These are phyloP conservation scores for Octonoba sinensis DNA, from an alignment of 2,888 invertebrate genomes.

Conservation along the genomic window DNA sequence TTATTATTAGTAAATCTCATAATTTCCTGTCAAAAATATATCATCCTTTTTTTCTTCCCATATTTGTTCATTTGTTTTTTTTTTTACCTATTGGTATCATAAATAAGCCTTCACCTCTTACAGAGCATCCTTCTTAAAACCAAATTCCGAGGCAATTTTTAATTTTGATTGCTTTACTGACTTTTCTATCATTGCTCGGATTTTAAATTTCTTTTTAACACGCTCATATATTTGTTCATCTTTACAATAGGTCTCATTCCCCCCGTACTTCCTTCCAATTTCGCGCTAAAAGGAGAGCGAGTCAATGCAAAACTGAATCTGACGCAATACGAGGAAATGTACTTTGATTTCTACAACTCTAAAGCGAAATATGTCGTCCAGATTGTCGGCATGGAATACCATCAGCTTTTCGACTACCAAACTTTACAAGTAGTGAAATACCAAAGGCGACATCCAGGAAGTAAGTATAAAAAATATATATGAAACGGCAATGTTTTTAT, in stretches of 20 bases:
- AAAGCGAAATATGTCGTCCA: slow-evolving; percentile 30
- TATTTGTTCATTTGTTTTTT: too few relatives aligned
- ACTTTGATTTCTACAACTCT: slow-evolving; percentile 35
- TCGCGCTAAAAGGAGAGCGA: slow-evolving; percentile 14
- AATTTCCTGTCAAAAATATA: too few relatives aligned
- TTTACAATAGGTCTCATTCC: slow-evolving; percentile 30
- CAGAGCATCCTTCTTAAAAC: too few relatives aligned
- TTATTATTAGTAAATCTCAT: too few relatives aligned
- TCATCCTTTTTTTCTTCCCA: too few relatives aligned
- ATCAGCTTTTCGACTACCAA: slow-evolving; percentile 35
- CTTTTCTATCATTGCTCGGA: too few relatives aligned
- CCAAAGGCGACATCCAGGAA: slow-evolving; percentile 38
- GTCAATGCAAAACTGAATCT: background rate
- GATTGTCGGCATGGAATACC: slow-evolving; percentile 22
- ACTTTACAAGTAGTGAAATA: slow-evolving; percentile 17
- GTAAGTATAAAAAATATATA: slow-evolving; percentile 16
- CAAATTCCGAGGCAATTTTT: too few relatives aligned
- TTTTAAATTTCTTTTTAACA: too few relatives aligned
- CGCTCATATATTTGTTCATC: background rate
- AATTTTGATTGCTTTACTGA: too few relatives aligned
- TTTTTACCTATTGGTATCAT: too few relatives aligned
- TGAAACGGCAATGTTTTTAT: too few relatives aligned
- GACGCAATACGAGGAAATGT: slow-evolving; percentile 16
- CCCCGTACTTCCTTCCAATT: slow-evolving; percentile 28
- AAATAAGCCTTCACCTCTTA: too few relatives aligned